Percentiles rank a stretch among this genome's conserved stretches.
Evolutionary conservation across 2,797 vertebrate genomes (phyloP).

Genomic region (Macrochelys suwanniensis): DNA sequence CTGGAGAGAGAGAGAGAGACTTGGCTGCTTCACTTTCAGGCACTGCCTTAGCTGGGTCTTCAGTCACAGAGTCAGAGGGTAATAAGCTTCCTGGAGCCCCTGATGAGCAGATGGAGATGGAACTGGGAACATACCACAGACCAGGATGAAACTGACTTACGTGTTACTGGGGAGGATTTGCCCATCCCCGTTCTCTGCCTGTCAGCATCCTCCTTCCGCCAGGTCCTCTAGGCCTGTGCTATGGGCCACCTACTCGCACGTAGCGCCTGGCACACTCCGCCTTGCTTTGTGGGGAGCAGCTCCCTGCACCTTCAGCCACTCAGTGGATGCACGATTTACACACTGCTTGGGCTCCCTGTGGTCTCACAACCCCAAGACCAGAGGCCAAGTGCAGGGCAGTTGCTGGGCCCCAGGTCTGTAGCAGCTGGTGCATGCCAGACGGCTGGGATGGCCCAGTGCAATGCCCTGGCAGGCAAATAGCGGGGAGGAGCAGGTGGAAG

Average conservation of each 20-base stretch:
- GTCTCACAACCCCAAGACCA: background rate
- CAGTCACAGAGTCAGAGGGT: background rate
- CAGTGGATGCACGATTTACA: background rate
- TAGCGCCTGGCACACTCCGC: too few species aligned
- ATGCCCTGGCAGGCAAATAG: background rate
- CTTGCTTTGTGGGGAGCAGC: background rate
- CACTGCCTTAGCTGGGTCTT: constrained; percentile 19
- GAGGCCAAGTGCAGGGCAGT: constrained; percentile 31
- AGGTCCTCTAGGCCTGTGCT: background rate
- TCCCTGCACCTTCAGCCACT: background rate
- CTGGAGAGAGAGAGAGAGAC: background rate
- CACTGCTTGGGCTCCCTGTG: background rate
- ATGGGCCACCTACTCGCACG: background rate
- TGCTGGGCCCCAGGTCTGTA: constrained; percentile 40
- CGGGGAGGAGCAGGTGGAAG: background rate
- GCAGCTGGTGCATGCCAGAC: constrained; percentile 19
- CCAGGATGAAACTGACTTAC: background rate
- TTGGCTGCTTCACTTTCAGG: background rate
- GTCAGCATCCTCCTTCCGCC: background rate
- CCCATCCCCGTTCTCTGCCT: background rate
- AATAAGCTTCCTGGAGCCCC: background rate
- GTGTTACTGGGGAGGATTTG: background rate
- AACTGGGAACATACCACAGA: background rate
- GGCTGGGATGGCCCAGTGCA: background rate
- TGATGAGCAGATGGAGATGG: background rate